These are phyloP conservation scores for Netelia inedita DNA, from an alignment of 2,888 invertebrate species.

Conservation along the genomic window DNA sequence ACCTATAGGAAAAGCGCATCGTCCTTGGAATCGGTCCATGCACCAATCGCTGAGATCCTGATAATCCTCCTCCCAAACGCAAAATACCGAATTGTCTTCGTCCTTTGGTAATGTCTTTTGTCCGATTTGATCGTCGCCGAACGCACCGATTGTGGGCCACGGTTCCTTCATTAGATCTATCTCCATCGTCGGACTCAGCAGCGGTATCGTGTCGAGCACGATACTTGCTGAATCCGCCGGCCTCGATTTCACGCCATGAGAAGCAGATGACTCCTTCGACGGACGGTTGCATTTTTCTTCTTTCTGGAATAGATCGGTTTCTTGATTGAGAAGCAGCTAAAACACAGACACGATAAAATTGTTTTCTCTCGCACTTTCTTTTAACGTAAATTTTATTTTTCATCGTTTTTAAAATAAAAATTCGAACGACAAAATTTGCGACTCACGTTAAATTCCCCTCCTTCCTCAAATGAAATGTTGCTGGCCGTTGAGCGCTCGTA, in stretches of 20 bases:
- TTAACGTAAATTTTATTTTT: not conserved
- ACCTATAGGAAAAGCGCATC: slow-evolving; percentile 83
- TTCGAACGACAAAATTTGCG: not conserved
- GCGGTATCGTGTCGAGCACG: slow-evolving; percentile 73
- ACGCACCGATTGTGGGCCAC: slow-evolving; percentile 58
- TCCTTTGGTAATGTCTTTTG: slow-evolving; percentile 52
- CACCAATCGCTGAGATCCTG: slow-evolving; percentile 90
- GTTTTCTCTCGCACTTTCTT: not conserved
- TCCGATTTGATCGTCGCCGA: slow-evolving; percentile 42
- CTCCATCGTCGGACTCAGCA: slow-evolving; percentile 79
- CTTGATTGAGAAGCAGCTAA: slow-evolving; percentile 65
- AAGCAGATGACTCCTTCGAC: slow-evolving; percentile 79
- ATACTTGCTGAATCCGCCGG: slow-evolving; percentile 68
- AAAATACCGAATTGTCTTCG: slow-evolving; percentile 71
- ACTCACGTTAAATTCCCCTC: slow-evolving; percentile 82
- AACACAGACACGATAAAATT: slow-evolving; percentile 32
- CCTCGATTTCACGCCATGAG: slow-evolving; percentile 84
- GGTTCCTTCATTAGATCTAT: slow-evolving; percentile 74
- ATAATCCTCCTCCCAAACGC: slow-evolving; percentile 88
- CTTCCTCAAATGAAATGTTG: slow-evolving; percentile 84
- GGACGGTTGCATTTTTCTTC: slow-evolving; percentile 81
- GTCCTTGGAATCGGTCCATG: slow-evolving; percentile 79
- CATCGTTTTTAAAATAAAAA: not conserved
- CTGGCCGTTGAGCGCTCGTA: slow-evolving; percentile 82
- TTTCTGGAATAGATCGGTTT: slow-evolving; percentile 71